Base-by-base conservation (phyloP, 2,797 vertebrate species). In the Oreochromis mossambicus region DNA sequence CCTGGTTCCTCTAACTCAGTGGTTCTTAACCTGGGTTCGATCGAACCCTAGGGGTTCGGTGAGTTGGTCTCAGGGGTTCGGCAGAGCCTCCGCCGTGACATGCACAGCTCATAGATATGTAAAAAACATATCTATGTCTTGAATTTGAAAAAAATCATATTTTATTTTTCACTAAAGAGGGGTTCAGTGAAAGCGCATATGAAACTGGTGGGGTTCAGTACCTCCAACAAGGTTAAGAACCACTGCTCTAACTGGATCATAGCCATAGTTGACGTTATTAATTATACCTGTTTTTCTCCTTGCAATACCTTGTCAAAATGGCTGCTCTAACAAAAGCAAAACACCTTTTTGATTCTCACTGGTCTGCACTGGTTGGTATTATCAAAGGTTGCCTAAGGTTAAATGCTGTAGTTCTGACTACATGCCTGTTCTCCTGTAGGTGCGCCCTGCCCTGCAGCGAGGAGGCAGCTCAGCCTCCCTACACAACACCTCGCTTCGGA, bases 381-480 rank as follows among this genome's bases (percentile, higher is more conserved):
- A 46, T 24, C 54, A 8, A 77, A 26, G 17, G 34, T 48, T 61
- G 9, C 19, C 43, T 52, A n/a, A 13, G 12, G 68, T 78, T 38
- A 5, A 4, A 5, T 21, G n/a, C 29, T 32, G 41, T 15, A 7
- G 29, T 68, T 83, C 12, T 70, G 70, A 51, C 32, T 10, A 13
- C 48, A 36, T 81, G 15, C 83, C 15, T 46, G 6, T 24, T 32
- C 50, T 10, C n/a, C 43, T 79, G 4, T 84, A 98, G 97, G 94
- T 96, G 5, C 93, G 90, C 19, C 93, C 97, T 1, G 38, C 90
- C 86, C 95, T 98, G 83, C 97, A 97, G 94, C 92, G 97, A 83
- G 97, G 97, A 21, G 97, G 97, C 92, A 98, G 97, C 95, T 96
- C 96, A 0, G 96, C 97, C 68, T 99, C 98, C 19, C 97, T 99